A percentile compares a stretch with the other conserved stretches of the same genome.
Evolutionary conservation across 2,113 vertebrate species (phyloP).

Genomic region (Macquaria ambigua): DNA sequence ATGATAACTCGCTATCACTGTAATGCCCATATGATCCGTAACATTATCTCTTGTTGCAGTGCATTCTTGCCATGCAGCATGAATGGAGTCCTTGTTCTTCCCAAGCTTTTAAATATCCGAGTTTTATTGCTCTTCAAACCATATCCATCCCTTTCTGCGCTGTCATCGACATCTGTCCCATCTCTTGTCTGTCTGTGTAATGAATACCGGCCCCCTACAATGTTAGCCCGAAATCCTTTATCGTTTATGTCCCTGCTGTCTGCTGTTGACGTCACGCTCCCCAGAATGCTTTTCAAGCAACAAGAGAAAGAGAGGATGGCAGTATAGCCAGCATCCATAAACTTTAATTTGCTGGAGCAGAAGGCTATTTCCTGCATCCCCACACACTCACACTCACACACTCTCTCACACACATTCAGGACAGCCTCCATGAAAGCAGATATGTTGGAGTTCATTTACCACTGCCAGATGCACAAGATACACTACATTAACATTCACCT

Average conservation of each 20-base stretch:
- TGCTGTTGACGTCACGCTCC: conserved; percentile 63
- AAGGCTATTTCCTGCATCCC: conserved; percentile 51
- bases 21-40: conserved; percentile 9
- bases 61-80: conserved; percentile 20
- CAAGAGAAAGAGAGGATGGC: conserved; percentile 34
- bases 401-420: neutral
- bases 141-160: conserved; percentile 41
- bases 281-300: conserved; percentile 61
- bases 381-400: neutral
- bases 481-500: neutral
- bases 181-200: conserved; percentile 64
- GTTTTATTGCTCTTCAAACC: conserved; percentile 54
- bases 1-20: neutral
- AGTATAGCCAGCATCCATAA: conserved; percentile 61
- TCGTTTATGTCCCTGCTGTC: conserved; percentile 68
- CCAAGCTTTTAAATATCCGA: conserved; percentile 46
- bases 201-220: conserved; percentile 57
- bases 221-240: conserved; percentile 43
- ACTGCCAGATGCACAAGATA: conserved; percentile 43
- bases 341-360: conserved; percentile 66
- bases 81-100: conserved; percentile 58
- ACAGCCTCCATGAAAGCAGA: conserved; percentile 42
- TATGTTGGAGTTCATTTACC: conserved; percentile 43
- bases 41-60: conserved; percentile 27
- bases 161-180: conserved; percentile 68